Percentiles rank a stretch among this genome's conserved stretches.
These are phyloP conservation scores for Temnothorax unifasciatus DNA, from an alignment of 2,888 invertebrate species.

Conservation along the genomic window DNA sequence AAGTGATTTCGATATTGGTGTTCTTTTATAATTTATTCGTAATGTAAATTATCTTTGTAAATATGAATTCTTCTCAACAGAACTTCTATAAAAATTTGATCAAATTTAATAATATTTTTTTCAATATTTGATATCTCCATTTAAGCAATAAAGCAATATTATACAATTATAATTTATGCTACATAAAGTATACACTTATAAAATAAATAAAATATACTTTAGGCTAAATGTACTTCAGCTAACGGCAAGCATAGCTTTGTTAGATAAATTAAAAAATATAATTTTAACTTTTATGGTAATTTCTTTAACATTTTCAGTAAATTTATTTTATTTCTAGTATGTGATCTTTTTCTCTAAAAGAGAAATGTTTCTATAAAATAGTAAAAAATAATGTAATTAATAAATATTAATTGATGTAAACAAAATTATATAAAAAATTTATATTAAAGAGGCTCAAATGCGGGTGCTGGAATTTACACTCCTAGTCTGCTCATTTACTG, in stretches of 20 bases:
- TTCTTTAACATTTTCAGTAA: background rate
- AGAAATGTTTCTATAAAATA: background rate
- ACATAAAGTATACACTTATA: background rate
- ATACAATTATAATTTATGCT: no score
- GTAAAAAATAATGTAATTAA: conserved; percentile 8
- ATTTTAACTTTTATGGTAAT: background rate
- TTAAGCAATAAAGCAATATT: background rate
- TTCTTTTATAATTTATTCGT: background rate
- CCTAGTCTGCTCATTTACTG: conserved; percentile 53
- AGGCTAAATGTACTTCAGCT: background rate
- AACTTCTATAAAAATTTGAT: background rate
- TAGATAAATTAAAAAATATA: background rate
- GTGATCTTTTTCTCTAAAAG: background rate
- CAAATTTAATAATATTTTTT: background rate
- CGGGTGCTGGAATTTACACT: conserved; percentile 57
- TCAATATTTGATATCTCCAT: background rate
- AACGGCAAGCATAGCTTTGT: background rate
- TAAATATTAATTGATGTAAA: background rate
- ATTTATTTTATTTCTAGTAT: background rate
- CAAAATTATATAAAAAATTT: background rate
- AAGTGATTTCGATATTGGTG: background rate
- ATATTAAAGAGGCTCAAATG: conserved; percentile 46
- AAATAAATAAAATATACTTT: background rate
- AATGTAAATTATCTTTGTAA: background rate
- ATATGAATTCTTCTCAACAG: background rate